These are phyloP conservation scores for Melanotus villosus DNA, from an alignment of 2,888 invertebrate species.

Conservation along the genomic window DNA sequence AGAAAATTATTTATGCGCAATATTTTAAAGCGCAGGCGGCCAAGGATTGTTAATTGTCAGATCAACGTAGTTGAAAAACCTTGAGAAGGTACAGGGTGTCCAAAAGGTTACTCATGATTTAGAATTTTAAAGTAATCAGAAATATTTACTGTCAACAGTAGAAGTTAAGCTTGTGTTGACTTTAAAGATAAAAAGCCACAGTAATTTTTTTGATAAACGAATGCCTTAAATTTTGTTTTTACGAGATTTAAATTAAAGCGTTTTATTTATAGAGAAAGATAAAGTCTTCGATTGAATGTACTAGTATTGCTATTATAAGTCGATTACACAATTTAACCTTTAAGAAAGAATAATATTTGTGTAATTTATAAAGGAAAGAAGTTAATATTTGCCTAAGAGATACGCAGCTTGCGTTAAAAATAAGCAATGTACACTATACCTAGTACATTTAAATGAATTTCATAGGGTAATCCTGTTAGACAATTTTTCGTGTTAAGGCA, in stretches of 20 bases:
- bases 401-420: conserved; percentile 17
- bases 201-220: too few relatives aligned
- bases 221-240: too few relatives aligned
- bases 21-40: conserved; percentile 18
- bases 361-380: not conserved
- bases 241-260: too few relatives aligned
- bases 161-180: too few relatives aligned
- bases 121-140: too few relatives aligned
- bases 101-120: not conserved
- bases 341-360: not conserved
- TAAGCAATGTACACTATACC: conserved; percentile 22
- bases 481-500: conserved; percentile 12
- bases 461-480: conserved; percentile 21
- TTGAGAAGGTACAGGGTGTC: conserved; percentile 12
- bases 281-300: too few relatives aligned
- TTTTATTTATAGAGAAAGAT: too few relatives aligned
- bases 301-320: too few relatives aligned
- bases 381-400: conserved; percentile 14
- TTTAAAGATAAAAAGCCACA: too few relatives aligned
- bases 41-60: conserved; percentile 18
- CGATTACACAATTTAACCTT: not conserved
- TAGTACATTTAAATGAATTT: conserved; percentile 19
- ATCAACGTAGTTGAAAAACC: conserved; percentile 10
- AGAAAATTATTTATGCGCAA: conserved; percentile 4
- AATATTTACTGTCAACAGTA: too few relatives aligned